phyloP scores from a whole-genome alignment of 2,113 vertebrate species.

The Monopterus albus region DNA sequence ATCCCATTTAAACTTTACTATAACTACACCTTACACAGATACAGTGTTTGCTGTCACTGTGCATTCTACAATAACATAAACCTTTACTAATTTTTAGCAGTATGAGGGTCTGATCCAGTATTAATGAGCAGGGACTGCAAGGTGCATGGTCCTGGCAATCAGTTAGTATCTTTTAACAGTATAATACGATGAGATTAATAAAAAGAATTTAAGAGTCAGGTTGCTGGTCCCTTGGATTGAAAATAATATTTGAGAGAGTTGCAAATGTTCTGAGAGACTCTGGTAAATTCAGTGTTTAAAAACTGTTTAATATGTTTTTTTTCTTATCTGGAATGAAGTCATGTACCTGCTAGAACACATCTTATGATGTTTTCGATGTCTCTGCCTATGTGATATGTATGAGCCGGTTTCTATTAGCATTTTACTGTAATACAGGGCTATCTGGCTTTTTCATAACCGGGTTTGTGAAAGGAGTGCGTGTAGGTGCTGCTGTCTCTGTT shows the following conservation, averaged over 20 bases:
- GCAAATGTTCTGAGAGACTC: too few relatives aligned
- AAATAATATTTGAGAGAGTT: neutral
- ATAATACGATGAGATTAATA: too few relatives aligned
- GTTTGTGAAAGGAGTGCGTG: neutral
- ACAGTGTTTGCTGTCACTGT: conserved; percentile 10
- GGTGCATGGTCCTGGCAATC: neutral
- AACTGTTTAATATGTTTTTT: too few relatives aligned
- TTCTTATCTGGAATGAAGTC: too few relatives aligned
- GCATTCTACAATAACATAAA: neutral
- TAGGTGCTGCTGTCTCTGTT: neutral
- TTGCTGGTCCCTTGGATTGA: neutral
- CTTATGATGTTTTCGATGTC: too few relatives aligned
- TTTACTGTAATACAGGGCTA: too few relatives aligned
- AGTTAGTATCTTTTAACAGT: neutral
- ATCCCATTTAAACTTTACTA: conserved; percentile 24
- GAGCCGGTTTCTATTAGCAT: too few relatives aligned
- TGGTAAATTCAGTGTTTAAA: too few relatives aligned
- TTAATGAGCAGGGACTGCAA: neutral
- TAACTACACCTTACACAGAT: neutral
- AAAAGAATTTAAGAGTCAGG: too few relatives aligned
- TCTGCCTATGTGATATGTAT: too few relatives aligned
- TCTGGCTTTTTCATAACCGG: too few relatives aligned
- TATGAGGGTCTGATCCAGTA: neutral
- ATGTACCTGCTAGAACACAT: too few relatives aligned
- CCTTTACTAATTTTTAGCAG: neutral